A percentile compares a stretch with the other conserved stretches of the same genome.
Conservation (phyloP, 2,888 invertebrate genomes). For the Tiliacea aurago region DNA sequence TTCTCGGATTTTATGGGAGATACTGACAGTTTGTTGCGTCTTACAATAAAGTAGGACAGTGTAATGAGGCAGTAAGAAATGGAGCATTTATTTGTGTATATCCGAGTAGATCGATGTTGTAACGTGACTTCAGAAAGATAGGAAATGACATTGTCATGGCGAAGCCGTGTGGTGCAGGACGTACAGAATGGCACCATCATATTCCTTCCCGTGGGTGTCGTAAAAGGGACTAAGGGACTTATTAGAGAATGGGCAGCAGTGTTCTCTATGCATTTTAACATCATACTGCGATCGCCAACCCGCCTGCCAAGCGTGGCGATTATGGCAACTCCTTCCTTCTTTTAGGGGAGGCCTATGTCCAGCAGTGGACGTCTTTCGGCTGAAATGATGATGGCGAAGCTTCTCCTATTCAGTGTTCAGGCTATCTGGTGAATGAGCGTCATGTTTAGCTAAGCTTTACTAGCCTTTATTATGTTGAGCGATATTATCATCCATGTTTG, state of each 20-base stretch:
- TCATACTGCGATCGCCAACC: no score
- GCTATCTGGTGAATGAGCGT: neutral
- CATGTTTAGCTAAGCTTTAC: neutral
- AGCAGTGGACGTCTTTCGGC: no score
- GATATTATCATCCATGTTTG: neutral
- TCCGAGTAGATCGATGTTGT: constrained; percentile 18
- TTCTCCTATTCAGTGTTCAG: neutral
- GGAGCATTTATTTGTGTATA: constrained; percentile 38
- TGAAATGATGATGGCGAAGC: no score
- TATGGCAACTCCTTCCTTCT: no score
- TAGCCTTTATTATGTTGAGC: neutral
- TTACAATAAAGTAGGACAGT: constrained; percentile 34
- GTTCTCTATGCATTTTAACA: no score
- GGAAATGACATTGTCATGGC: neutral
- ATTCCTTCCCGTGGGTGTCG: no score
- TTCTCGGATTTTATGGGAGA: constrained; percentile 72
- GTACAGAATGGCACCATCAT: no score
- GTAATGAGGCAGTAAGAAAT: constrained; percentile 39
- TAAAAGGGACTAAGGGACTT: no score
- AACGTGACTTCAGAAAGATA: neutral
- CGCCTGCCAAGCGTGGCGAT: no score
- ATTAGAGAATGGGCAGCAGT: no score
- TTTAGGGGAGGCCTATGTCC: no score
- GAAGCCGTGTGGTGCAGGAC: no score
- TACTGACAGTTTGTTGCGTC: constrained; percentile 67